Conservation (phyloP, 2,113 vertebrate species). For the Tringa solitaria region DNA sequence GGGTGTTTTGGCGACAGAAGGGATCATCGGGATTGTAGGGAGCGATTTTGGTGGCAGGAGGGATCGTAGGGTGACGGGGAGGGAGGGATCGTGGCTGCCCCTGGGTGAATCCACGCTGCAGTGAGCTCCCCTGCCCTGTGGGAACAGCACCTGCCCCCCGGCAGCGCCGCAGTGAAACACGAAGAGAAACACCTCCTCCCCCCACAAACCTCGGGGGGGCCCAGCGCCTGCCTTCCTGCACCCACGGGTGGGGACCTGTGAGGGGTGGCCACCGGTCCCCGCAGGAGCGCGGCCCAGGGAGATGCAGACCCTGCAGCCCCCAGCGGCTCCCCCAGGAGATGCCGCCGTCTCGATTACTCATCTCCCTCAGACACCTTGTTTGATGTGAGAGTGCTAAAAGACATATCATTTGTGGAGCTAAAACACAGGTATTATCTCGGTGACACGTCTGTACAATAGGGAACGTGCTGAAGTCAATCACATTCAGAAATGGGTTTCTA, state of each 20-base stretch:
- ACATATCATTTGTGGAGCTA: conserved; percentile 27
- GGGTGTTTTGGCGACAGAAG: background rate
- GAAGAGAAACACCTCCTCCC: background rate
- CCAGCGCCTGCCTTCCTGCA: accelerated
- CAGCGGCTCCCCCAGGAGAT: accelerated
- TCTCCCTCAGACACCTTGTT: background rate
- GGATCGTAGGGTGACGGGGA: background rate
- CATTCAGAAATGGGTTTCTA: background rate
- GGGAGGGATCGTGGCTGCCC: background rate
- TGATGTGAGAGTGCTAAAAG: background rate
- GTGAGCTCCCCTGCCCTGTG: accelerated
- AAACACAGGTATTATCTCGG: conserved; percentile 45
- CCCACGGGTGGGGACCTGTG: accelerated
- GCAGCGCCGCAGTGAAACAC: background rate
- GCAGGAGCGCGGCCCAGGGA: accelerated
- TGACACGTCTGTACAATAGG: background rate
- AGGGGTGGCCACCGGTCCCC: accelerated
- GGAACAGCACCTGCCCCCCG: background rate
- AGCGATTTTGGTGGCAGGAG: background rate
- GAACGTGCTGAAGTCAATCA: conserved; percentile 14
- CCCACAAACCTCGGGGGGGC: background rate
- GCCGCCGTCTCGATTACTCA: accelerated
- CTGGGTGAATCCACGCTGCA: accelerated
- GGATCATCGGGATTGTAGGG: too few species aligned
- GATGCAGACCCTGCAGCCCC: accelerated